Base-by-base conservation (phyloP, 2,888 invertebrate genomes). In the Trichopria drosophilae region DNA sequence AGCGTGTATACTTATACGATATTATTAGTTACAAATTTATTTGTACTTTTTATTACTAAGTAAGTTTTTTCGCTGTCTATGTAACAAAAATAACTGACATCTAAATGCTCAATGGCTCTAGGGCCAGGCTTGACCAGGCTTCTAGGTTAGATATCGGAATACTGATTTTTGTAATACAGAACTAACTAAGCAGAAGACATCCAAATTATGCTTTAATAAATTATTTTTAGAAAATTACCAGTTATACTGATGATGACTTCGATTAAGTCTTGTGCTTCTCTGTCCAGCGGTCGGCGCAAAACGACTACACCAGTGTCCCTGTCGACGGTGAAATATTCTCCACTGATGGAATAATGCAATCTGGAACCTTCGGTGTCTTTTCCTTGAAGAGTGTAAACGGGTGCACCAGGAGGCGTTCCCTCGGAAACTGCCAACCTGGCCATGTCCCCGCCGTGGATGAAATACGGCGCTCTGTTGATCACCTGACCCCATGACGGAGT, bases 231-330 rank as follows among this genome's bases (percentile, higher is more conserved):
- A n/a, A n/a, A n/a, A n/a, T 67, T 71, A 86, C 86, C 89, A 61
- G 89, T 89, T 54, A 90, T 85, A 68, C 89, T 90, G 57, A 90
- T 87, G 66, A 90, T 87, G 35, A 89, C 87, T 77, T 90, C 89
- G 42, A 90, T 75, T 3, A 82, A 76, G 47, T 83, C 82, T 67
- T 85, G 83, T 19, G 79, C 78, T 67, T 90, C 90, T 42, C 90
- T 79, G 70, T 90, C 90, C 45, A 90, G 71, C 22, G 81, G 77
- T 69, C 82, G 84, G 2, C 86, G 82, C 19, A 90, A 77, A 0
- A 85, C 84, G 3, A 90, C 86, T 29, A 88, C 86, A 0, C 90
- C 90, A 1, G 86, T 85, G 43, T 81, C 79, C 5, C 86, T 78
- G 66, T 90, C 86, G n/a, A 90, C 90, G 9, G 84, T 84, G 68